Conservation (phyloP, 2,113 vertebrate genomes). For the Podarcis raffonei region DNA sequence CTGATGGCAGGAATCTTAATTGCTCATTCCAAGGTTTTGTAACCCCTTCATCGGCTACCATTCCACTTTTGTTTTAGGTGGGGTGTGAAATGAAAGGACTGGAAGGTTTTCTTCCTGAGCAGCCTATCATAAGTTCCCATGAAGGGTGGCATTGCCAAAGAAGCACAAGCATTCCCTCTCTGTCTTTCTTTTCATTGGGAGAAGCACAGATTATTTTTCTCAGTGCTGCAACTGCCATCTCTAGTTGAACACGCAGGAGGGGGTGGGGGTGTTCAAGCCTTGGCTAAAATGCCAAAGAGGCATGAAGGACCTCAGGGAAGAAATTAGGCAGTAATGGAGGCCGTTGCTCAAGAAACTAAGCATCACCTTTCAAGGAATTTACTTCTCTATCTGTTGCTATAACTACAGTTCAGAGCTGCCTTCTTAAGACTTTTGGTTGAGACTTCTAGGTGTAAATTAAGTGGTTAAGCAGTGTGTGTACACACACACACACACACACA, state of each 20-base stretch:
- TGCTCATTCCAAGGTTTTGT: slow-evolving; percentile 30
- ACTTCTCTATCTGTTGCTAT: neutral
- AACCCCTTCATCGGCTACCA: neutral
- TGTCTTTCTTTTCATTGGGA: neutral
- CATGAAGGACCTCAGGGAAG: neutral
- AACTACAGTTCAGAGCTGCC: neutral
- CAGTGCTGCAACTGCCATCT: neutral
- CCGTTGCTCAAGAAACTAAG: neutral
- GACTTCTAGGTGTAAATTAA: neutral
- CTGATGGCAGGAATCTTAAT: slow-evolving; percentile 36
- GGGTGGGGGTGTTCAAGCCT: neutral
- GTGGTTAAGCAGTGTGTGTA: neutral
- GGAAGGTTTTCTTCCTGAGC: slow-evolving; percentile 2
- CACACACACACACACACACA: too few species aligned
- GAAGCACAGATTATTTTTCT: neutral
- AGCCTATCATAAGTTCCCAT: neutral
- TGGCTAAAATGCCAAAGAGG: neutral
- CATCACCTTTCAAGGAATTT: neutral
- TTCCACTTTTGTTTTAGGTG: slow-evolving; percentile 17
- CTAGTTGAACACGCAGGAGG: neutral
- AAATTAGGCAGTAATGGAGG: neutral
- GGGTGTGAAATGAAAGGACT: slow-evolving; percentile 14
- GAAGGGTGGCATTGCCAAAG: neutral
- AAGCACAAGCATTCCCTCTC: neutral
- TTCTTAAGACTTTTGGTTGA: neutral